Evolutionary conservation across 2,797 vertebrate genomes (phyloP), one percentile per base, ranked within the genome.

Genomic region (Clarias laeviceps): DNA sequence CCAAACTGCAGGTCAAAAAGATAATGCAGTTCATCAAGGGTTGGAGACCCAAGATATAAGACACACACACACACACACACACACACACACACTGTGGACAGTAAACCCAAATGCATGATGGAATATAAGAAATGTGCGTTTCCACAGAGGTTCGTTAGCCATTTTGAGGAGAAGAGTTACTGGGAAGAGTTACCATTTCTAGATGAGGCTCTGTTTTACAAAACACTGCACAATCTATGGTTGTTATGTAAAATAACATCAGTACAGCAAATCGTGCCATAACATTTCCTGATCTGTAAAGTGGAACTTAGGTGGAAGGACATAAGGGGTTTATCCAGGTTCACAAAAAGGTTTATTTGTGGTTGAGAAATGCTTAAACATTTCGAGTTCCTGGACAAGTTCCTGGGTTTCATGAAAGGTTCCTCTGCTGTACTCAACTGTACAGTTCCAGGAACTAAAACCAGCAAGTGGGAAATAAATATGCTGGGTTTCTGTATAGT

Each of bases 11-110:
- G 88, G 97, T 99, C 90, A 99, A 98, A 92, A 99, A 99, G 95
- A 98, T 99, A 95, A 97, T 97, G 93, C 98, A 99, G 94, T 99
- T 99, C 91, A 99, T 99, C 93, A 98, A 99, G 92, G 98, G 98
- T 88, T 99, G 98, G 98, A 94, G 98, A 90, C 98, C 98, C 91
- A 99, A 99, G 90, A 98, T 99, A 88, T 97, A 93, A 87, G 22
- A 57, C 6, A 11, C 24, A 57, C 2, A 56, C 45, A 34, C n/a
- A 37, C n/a, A 29, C 65, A n/a, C n/a, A 32, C 27, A 68, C 64
- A 66, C 65, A 54, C n/a, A 78, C 22, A 62, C 29, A 78, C 2
- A 62, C 57, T 79, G 59, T 64, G 59, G 45, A 29, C 15, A 80
- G 61, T 80, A 65, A 24, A 29, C 4, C 7, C 24, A 64, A 17